Evolutionary conservation across 2,113 vertebrate species (phyloP).

Genomic region (Prinia subflava): DNA sequence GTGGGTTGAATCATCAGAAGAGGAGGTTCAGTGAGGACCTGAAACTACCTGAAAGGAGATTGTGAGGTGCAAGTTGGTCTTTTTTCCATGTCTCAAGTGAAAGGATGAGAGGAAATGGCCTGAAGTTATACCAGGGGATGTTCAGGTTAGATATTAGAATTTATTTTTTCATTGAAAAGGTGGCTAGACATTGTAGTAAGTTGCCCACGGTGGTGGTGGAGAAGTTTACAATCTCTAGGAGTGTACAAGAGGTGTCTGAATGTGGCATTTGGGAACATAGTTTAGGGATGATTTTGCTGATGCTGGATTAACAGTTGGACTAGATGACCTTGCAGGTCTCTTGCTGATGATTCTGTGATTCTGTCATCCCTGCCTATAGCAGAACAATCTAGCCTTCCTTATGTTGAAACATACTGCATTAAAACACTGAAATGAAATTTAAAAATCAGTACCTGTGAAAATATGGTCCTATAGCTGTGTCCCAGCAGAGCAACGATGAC

Average conservation of each 20-base stretch:
- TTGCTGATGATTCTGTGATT: neutral
- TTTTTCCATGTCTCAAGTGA: neutral
- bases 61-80: neutral
- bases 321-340: neutral
- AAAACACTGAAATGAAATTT: neutral
- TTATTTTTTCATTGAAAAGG: neutral
- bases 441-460: neutral
- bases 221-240: neutral
- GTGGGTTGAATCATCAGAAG: neutral
- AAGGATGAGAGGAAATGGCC: neutral
- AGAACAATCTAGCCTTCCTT: neutral
- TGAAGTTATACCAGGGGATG: neutral
- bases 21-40: neutral
- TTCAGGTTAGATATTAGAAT: neutral
- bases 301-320: neutral
- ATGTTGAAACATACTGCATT: neutral
- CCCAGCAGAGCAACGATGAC: constrained; percentile 22
- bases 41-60: neutral
- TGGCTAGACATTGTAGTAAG: neutral
- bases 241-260: neutral
- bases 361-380: neutral
- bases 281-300: neutral
- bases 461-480: neutral
- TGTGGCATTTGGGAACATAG: neutral
- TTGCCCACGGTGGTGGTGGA: neutral